Conservation (phyloP, 2,113 vertebrate species). For the Gallinago media region DNA sequence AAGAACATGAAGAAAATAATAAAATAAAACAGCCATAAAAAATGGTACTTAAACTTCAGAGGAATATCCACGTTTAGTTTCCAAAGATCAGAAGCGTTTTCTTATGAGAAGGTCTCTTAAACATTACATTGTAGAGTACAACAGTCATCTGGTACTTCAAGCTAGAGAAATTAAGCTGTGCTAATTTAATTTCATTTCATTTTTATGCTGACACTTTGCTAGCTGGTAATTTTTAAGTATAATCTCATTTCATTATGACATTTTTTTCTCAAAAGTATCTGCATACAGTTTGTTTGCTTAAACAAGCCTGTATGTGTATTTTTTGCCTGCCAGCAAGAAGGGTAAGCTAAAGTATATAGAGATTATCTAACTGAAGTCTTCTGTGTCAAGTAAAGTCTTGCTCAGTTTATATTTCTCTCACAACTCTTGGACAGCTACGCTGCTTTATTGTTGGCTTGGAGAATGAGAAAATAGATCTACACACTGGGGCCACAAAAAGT, state of each 20-base stretch:
- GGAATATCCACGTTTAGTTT: neutral
- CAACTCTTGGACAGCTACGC: neutral
- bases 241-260: neutral
- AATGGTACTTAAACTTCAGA: neutral
- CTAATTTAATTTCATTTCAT: neutral
- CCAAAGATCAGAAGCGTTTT: neutral
- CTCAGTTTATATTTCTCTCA: neutral
- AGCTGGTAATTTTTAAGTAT: neutral
- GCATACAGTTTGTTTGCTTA: neutral
- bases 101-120: neutral
- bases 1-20: neutral
- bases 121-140: neutral
- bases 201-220: neutral
- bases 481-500: neutral
- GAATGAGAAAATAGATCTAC: neutral
- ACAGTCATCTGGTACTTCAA: neutral
- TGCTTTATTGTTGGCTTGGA: neutral
- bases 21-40: neutral
- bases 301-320: neutral
- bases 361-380: neutral
- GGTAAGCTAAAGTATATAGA: neutral
- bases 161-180: neutral
- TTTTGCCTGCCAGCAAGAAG: neutral
- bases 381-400: neutral
- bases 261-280: neutral